Base-by-base conservation (phyloP, 2,797 vertebrate species). In the Spheniscus humboldti region DNA sequence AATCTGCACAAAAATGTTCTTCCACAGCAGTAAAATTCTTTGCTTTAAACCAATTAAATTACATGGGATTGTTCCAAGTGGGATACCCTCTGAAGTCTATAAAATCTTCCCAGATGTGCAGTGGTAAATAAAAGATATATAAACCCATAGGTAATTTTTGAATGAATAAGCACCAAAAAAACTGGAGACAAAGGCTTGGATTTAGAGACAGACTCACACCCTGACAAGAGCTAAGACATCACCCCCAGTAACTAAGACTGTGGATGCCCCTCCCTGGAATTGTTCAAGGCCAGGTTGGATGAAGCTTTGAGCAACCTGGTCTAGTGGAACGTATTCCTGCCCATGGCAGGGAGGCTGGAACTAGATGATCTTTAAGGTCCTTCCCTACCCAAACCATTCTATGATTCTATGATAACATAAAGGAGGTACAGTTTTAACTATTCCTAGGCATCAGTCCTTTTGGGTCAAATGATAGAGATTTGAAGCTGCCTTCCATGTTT, bases 311-410 rank as follows among this genome's bases (percentile, higher is more conserved):
- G 13, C 6, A 75, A 19, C 6, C 24, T 48, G 24, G 1, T 39
- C 14, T 14, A 13, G 30, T 33, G 11, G 37, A 27, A 45, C 3
- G 5, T 60, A 43, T 39, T 14, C 20, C 37, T 74, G 52, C 4
- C 25, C 8, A 13, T 30, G 27, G 18, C 31, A 74, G 12, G 3
- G 11, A 8, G 0, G 0, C 3, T 64, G 18, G 25, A 75, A 25
- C 3, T 7, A 17, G 11, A 4, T 53, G 16, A 28, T 24, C 10
- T 69, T 80, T 84, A 59, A 56, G 13, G 10, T 52, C 3, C 18
- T 27, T 84, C 4, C 33, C 35, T 91, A 12, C 1, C 2, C 33
- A 64, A 55, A 17, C 6, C 6, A 7, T 53, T 81, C 31, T 84
- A 17, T 20, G 19, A 59, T 83, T 80, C 68, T 59, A 17, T 71